Percentiles rank a stretch among this genome's conserved stretches.
Conservation (phyloP, 2,888 invertebrate genomes). For the Ctena decussata region DNA sequence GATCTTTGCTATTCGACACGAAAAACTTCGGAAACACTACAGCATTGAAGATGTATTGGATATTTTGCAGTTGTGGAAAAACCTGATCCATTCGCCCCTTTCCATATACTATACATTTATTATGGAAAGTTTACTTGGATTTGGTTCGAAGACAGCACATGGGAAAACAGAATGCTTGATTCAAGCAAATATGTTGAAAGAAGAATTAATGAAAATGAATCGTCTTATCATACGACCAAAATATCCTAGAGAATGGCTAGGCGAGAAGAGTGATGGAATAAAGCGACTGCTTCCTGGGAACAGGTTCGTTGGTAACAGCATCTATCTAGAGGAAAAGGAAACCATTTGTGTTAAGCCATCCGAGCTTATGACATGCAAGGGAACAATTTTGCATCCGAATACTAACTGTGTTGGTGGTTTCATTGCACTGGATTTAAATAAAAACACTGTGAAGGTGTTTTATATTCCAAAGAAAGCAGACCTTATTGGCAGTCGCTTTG, state of each 20-base stretch:
- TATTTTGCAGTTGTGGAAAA: constrained; percentile 65
- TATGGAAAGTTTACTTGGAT: constrained; percentile 65
- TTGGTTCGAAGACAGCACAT: constrained; percentile 45
- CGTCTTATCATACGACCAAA: constrained; percentile 57
- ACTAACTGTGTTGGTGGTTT: constrained; percentile 53
- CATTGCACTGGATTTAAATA: constrained; percentile 55
- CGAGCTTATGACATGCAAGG: constrained; percentile 49
- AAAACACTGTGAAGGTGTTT: constrained; percentile 40
- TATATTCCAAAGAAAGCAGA: constrained; percentile 46
- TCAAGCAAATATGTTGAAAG: constrained; percentile 56
- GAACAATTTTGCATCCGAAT: constrained; percentile 66
- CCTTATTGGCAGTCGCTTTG: constrained; percentile 45
- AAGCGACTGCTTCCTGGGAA: constrained; percentile 23
- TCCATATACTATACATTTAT: constrained; percentile 69
- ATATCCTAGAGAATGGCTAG: constrained; percentile 71
- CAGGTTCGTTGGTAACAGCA: constrained; percentile 3
- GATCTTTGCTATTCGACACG: constrained; percentile 69
- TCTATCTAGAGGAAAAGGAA: not conserved
- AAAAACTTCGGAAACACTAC: constrained; percentile 47
- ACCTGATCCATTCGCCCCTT: constrained; percentile 53
- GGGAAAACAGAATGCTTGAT: constrained; percentile 66
- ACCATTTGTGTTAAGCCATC: not conserved
- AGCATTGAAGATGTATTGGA: constrained; percentile 62
- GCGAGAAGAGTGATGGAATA: constrained; percentile 36
- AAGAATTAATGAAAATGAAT: constrained; percentile 54